These are phyloP conservation scores for Syndactyla subalaris DNA, from an alignment of 2,797 vertebrate genomes.

Conservation along the genomic window DNA sequence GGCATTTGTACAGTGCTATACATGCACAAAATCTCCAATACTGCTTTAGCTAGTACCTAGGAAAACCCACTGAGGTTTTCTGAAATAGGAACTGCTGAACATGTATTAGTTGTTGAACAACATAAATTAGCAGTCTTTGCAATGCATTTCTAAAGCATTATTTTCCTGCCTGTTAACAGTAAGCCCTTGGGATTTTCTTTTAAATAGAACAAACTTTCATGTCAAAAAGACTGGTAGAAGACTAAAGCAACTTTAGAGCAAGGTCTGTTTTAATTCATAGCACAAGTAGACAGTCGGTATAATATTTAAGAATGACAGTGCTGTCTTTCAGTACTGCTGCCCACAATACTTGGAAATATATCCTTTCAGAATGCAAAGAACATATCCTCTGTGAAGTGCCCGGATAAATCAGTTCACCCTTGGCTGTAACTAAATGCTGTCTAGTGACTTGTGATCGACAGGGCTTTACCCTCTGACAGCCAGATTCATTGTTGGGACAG, in stretches of 20 bases:
- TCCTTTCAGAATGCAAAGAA: slow-evolving; percentile 59
- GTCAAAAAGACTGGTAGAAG: not conserved
- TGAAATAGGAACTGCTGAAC: not conserved
- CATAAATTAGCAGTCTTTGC: not conserved
- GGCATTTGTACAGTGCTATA: not conserved
- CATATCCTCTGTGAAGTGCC: slow-evolving; percentile 70
- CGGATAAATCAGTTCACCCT: slow-evolving; percentile 79
- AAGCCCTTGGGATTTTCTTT: not conserved
- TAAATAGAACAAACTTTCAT: not conserved
- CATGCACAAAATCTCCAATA: not conserved
- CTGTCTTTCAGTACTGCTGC: slow-evolving; percentile 66
- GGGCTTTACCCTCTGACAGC: slow-evolving; percentile 88
- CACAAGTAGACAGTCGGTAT: not conserved
- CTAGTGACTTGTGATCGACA: slow-evolving; percentile 87
- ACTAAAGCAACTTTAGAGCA: slow-evolving; percentile 1
- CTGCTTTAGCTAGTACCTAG: not conserved
- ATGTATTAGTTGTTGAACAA: not conserved
- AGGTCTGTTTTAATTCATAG: slow-evolving; percentile 23
- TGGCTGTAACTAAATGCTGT: slow-evolving; percentile 80
- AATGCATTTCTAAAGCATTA: not conserved
- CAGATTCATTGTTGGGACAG: slow-evolving; percentile 92
- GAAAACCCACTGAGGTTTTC: not conserved
- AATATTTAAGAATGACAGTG: slow-evolving; percentile 66
- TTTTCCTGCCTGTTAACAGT: not conserved
- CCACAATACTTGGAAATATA: slow-evolving; percentile 61